Evolutionary conservation across 2,888 invertebrate species (phyloP).

Genomic region (Apomyelois bistriatella): DNA sequence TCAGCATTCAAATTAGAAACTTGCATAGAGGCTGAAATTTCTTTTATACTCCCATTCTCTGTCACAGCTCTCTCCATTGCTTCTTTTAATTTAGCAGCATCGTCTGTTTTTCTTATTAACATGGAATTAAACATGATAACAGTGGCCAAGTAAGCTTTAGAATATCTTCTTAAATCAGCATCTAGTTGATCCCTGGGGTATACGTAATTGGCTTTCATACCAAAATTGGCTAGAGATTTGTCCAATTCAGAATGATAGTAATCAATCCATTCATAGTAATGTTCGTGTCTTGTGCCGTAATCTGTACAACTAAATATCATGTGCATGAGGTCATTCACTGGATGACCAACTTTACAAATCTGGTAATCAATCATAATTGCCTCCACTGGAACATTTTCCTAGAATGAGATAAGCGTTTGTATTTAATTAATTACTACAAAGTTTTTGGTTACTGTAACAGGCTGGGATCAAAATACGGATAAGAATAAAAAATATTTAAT

Average conservation of each 20-base stretch:
- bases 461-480: no score
- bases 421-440: no score
- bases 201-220: slow-evolving; percentile 28
- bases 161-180: slow-evolving; percentile 32
- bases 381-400: no score
- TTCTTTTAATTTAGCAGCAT: slow-evolving; percentile 27
- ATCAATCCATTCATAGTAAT: slow-evolving; percentile 30
- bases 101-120: slow-evolving; percentile 27
- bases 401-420: no score
- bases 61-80: slow-evolving; percentile 12
- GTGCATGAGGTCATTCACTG: slow-evolving; percentile 36
- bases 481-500: no score
- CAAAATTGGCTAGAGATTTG: slow-evolving; percentile 27
- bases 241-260: slow-evolving; percentile 32
- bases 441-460: no score
- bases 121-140: slow-evolving; percentile 24
- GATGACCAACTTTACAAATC: slow-evolving; percentile 26
- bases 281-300: slow-evolving; percentile 28
- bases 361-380: no score
- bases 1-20: slow-evolving; percentile 19
- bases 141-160: slow-evolving; percentile 24
- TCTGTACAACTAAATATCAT: slow-evolving; percentile 43
- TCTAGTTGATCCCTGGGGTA: slow-evolving; percentile 38
- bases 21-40: not conserved
- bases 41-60: not conserved